A percentile compares a stretch with the other conserved stretches of the same genome.
phyloP scores from a whole-genome alignment of 1,140 invertebrate genomes.

The Nephotettix cincticeps region DNA sequence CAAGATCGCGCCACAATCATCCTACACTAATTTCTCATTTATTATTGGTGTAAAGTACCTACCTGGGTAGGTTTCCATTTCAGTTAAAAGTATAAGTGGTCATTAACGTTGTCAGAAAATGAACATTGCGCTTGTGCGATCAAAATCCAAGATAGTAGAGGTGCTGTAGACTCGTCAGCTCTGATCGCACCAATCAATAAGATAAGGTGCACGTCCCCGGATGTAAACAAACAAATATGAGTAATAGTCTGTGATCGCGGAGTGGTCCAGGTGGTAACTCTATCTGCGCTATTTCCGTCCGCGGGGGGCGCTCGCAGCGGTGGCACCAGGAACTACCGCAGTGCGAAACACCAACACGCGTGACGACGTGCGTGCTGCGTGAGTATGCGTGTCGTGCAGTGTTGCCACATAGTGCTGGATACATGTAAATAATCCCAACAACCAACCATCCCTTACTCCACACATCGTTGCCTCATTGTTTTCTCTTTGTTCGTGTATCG shows the following conservation, averaged over 20 bases:
- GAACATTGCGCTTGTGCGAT: no score
- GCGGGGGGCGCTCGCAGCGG: not conserved
- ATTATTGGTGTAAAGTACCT: no score
- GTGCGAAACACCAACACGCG: not conserved
- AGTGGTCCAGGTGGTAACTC: not conserved
- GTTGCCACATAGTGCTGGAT: slow-evolving; percentile 9
- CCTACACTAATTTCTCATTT: no score
- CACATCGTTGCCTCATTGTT: not conserved
- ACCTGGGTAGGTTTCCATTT: no score
- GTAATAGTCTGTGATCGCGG: not conserved
- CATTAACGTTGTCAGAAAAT: no score
- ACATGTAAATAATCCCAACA: slow-evolving; percentile 3
- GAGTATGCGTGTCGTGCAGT: slow-evolving; percentile 4
- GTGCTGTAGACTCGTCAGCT: no score
- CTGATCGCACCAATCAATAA: no score
- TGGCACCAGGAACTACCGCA: not conserved
- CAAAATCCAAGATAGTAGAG: no score
- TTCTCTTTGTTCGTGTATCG: not conserved
- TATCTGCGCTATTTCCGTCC: slow-evolving; percentile 7
- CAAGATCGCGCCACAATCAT: no score
- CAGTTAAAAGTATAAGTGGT: no score
- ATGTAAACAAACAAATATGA: slow-evolving; percentile 6
- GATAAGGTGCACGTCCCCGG: no score
- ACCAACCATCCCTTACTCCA: no score
- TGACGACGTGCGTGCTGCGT: slow-evolving; percentile 12